These are phyloP conservation scores for Amblyjoppa proteus DNA, from an alignment of 2,888 invertebrate genomes.

Conservation along the genomic window DNA sequence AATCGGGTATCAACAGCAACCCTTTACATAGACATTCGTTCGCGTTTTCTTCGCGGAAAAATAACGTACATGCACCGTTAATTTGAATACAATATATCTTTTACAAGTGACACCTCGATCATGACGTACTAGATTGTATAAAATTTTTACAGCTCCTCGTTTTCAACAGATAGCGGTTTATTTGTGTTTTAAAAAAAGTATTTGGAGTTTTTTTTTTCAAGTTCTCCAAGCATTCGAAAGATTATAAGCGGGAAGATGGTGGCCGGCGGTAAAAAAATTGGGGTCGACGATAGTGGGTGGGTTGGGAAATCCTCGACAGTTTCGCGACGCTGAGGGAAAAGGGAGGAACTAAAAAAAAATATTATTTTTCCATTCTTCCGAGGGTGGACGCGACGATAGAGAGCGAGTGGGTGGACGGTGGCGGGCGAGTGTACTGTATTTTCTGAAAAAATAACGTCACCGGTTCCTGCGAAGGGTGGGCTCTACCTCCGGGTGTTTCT, in stretches of 20 bases:
- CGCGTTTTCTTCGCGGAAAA: neutral
- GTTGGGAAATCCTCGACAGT: slow-evolving; percentile 70
- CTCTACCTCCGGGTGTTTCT: slow-evolving; percentile 45
- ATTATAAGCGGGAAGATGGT: slow-evolving; percentile 6
- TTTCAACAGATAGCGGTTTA: neutral
- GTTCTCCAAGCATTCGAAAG: neutral
- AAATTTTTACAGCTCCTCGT: neutral
- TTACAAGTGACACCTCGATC: neutral
- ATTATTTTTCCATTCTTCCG: slow-evolving; percentile 84
- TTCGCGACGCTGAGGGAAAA: slow-evolving; percentile 66
- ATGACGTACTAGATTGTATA: neutral
- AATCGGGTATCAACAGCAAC: neutral
- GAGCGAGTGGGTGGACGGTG: slow-evolving; percentile 48
- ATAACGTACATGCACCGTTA: neutral
- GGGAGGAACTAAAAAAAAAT: slow-evolving; percentile 82
- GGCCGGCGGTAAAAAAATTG: slow-evolving; percentile 29
- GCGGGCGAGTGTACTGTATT: slow-evolving; percentile 77
- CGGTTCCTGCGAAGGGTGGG: slow-evolving; percentile 35
- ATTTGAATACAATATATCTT: neutral
- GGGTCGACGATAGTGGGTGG: slow-evolving; percentile 8
- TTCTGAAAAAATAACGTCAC: slow-evolving; percentile 83
- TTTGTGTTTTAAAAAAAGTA: neutral
- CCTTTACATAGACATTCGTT: neutral
- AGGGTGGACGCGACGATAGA: slow-evolving; percentile 64
- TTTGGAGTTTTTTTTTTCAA: neutral